phyloP scores from a whole-genome alignment of 1,140 invertebrate genomes.

The Hylyphantes graminicola region DNA sequence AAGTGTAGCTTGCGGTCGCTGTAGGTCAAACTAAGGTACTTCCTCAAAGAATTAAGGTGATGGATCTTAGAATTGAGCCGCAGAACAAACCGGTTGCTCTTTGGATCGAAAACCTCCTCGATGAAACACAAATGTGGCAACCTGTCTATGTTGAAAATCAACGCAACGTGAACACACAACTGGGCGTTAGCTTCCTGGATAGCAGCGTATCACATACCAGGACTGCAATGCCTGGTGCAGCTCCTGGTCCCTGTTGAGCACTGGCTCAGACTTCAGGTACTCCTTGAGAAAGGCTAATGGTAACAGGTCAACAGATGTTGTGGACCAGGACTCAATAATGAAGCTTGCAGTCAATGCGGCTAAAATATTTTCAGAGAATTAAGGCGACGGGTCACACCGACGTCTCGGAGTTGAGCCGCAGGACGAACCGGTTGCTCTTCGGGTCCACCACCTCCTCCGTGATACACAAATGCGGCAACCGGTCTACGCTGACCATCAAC shows the following conservation, averaged over 20 bases:
- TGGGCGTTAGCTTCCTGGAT: constrained; percentile 81
- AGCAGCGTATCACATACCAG: constrained; percentile 90
- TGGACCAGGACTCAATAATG: too few species aligned
- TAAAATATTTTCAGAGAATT: not conserved
- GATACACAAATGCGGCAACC: constrained; percentile 94
- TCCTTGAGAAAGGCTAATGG: constrained; percentile 92
- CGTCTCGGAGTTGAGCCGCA: constrained; percentile 94
- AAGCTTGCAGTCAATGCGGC: not conserved
- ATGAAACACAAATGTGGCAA: constrained; percentile 93
- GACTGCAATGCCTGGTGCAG: constrained; percentile 88
- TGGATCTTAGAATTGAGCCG: constrained; percentile 95
- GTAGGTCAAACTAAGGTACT: too few species aligned
- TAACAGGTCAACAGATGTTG: too few species aligned
- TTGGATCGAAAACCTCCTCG: constrained; percentile 95
- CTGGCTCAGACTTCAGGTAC: constrained; percentile 82
- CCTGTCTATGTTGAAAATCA: constrained; percentile 85
- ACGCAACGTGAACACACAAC: constrained; percentile 87
- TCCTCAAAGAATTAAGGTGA: too few species aligned
- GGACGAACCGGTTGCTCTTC: constrained; percentile 94
- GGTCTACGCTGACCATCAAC: too few species aligned
- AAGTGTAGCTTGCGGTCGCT: too few species aligned
- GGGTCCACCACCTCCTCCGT: constrained; percentile 96
- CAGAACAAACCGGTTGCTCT: constrained; percentile 94
- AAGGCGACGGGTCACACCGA: constrained; percentile 71
- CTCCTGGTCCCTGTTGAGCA: too few species aligned